Evolutionary conservation across 2,888 invertebrate species (phyloP), one percentile per base, ranked within the genome.

Genomic region (Entomobrya multifasciata): DNA sequence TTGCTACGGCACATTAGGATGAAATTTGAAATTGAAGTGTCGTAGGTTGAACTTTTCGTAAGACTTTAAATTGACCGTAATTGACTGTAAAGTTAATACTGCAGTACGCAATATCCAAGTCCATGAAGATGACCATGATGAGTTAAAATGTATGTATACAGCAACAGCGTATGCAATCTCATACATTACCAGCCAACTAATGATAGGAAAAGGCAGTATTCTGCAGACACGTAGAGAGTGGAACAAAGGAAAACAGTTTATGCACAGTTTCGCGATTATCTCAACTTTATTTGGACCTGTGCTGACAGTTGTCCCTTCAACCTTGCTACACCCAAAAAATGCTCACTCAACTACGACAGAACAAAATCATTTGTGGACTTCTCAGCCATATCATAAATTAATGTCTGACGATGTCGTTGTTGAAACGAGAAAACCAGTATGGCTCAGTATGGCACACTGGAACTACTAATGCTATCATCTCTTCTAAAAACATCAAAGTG

Each of bases 41-140:
- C 4, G 4, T 5, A 15, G 17, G 5, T n/a, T n/a, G 36, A 2
- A 25, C 77, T 41, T 22, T 86, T 78, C 15, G 36, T 86, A 0
- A 65, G 88, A 8, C 60, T 86, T 0, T 30, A 84, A 25, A 67
- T 41, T 36, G 25, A 22, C 20, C 1, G 57, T 22, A 25, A 44
- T 0, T n/a, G 10, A 25, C n/a, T 17, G 27, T 27, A 8, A 49
- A 60, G 22, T 57, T 10, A 57, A 57, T 25, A 15, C 3, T 11
- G 49, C n/a, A n/a, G n/a, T n/a, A n/a, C n/a, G n/a, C n/a, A n/a
- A n/a, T n/a, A n/a, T n/a, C n/a, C n/a, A n/a, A n/a, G n/a, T n/a
- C n/a, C n/a, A n/a, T n/a, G n/a, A n/a, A n/a, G n/a, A n/a, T n/a
- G n/a, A n/a, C n/a, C n/a, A n/a, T n/a, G n/a, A n/a, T n/a, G n/a